These are phyloP conservation scores for Eonycteris spelaea DNA, from an alignment of 2,113 vertebrate species.

Conservation along the genomic window DNA sequence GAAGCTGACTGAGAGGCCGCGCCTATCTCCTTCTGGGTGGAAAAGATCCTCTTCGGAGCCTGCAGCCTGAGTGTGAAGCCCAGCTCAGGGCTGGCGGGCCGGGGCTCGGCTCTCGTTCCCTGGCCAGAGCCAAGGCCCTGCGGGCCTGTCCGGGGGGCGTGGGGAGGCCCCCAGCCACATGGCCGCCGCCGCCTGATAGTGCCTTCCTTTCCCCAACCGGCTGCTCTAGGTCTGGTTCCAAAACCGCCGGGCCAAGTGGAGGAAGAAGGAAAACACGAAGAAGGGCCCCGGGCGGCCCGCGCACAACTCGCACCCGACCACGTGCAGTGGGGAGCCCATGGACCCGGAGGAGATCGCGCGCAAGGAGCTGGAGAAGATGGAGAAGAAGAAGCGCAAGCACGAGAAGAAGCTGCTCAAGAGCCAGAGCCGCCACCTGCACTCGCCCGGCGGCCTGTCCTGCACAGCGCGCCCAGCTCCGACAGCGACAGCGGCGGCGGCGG, in stretches of 20 bases:
- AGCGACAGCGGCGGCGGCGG: constrained; percentile 96
- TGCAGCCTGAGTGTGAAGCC: neutral
- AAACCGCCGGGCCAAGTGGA: constrained; percentile 98
- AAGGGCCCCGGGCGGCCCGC: constrained; percentile 97
- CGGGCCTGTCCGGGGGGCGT: neutral
- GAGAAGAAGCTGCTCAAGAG: constrained; percentile 94
- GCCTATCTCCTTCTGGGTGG: neutral
- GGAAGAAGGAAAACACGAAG: constrained; percentile 99
- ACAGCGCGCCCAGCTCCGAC: constrained; percentile 96
- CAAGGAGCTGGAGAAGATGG: constrained; percentile 93
- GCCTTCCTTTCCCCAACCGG: constrained; percentile 79
- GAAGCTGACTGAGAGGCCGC: constrained; percentile 30
- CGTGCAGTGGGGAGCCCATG: constrained; percentile 99
- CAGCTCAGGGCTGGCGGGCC: neutral
- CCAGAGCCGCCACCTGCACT: constrained; percentile 88
- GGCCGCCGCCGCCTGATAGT: constrained; percentile 66
- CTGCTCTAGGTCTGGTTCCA: constrained; percentile 97
- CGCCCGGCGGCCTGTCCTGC: constrained; percentile 90
- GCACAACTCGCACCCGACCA: constrained; percentile 98
- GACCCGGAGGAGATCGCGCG: constrained; percentile 98
- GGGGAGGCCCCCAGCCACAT: neutral
- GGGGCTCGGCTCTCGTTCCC: neutral
- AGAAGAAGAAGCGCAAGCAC: constrained; percentile 98
- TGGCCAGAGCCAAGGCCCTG: neutral
- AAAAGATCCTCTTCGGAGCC: neutral